Evolutionary conservation across 2,113 vertebrate species (phyloP), one percentile per base, ranked within the genome.

Genomic region (Heliornis fulica): DNA sequence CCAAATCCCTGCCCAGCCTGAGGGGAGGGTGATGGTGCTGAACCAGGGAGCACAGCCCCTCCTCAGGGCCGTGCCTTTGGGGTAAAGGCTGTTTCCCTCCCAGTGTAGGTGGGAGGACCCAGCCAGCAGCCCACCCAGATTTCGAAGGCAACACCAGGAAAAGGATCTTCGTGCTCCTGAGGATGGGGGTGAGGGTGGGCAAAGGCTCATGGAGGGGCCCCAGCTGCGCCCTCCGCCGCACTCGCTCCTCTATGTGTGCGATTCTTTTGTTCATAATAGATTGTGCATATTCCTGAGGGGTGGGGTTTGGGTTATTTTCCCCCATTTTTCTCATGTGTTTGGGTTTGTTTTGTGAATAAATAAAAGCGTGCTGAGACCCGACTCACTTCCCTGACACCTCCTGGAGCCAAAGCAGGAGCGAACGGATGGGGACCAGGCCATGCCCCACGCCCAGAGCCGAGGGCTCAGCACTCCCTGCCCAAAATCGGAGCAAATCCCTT

Each of bases 271-370:
- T 80, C 32, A 80, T 80, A 91, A 68, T 28, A 78, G 64, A 43
- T 64, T 28, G 89, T 81, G 89, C 66, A 3, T 38, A 43, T 78
- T 74, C 63, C 60, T 53, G 38, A 40, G 17, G 2, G 43, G 43
- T 14, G 43, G 43, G 48, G 48, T 13, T n/a, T n/a, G 25, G 48
- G 25, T 51, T 1, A n/a, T 28, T 65, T 51, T 28, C 20, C 20
- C 10, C 9, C 2, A 0, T 29, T 69, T 88, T 94, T 88, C 90
- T 89, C 26, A 29, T 5, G 11, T 71, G 54, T 76, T 71, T 66
- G 89, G 45, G 41, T 43, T 79, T 89, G 83, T 92, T 93, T 88
- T 96, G 87, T 93, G 95, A 95, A 95, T 94, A 96, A 87, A 96
- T 87, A 97, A 96, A 96, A 63, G 70, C 32, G 70, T 28, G 56